Evolutionary conservation across 2,797 vertebrate species (phyloP).

Genomic region (Petrocephalus sullivani): DNA sequence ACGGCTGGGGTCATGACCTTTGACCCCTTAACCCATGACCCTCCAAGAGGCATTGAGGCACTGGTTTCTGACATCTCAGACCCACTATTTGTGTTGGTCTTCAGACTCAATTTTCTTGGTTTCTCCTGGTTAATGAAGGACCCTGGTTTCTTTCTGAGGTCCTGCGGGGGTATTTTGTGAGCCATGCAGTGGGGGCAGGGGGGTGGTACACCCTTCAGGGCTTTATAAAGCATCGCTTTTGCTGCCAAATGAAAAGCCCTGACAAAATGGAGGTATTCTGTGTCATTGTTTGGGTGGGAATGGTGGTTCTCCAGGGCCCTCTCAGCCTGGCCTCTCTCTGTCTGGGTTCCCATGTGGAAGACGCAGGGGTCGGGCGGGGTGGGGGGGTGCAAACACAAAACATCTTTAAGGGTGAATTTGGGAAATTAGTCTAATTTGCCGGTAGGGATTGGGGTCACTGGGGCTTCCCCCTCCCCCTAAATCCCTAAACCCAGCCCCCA

Average conservation of each 20-base stretch:
- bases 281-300: constrained; percentile 52
- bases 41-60: constrained; percentile 31
- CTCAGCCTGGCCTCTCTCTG: constrained; percentile 38
- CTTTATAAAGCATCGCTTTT: constrained; percentile 41
- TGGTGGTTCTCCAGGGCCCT: constrained; percentile 37
- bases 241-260: constrained; percentile 38
- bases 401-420: constrained; percentile 41
- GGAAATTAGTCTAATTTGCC: constrained; percentile 38
- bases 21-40: constrained; percentile 45
- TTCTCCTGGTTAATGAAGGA: constrained; percentile 41
- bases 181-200: neutral
- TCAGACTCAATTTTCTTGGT: constrained; percentile 38
- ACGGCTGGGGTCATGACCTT: constrained; percentile 43
- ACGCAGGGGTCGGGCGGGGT: neutral
- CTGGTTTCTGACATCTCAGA: neutral
- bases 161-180: constrained; percentile 9
- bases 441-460: constrained; percentile 47
- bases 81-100: constrained; percentile 20
- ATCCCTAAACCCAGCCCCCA: neutral
- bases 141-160: constrained; percentile 44
- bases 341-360: constrained; percentile 45
- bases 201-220: constrained; percentile 35
- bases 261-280: constrained; percentile 46
- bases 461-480: constrained; percentile 36
- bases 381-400: constrained; percentile 35